phyloP scores from a whole-genome alignment of 2,888 invertebrate genomes.

The Heliconius hortense region DNA sequence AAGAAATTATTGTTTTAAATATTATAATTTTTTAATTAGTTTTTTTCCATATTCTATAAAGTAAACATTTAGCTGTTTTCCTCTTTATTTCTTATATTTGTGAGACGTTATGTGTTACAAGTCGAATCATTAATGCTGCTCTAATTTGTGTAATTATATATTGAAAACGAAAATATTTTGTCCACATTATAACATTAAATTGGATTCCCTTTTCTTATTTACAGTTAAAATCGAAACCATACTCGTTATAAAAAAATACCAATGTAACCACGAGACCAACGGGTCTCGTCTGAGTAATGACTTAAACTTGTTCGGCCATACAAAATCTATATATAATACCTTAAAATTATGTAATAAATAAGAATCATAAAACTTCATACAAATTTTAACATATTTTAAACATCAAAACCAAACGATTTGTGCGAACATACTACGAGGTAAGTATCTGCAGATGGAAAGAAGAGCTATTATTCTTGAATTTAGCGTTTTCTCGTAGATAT shows the following conservation, averaged over 20 bases:
- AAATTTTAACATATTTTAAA: not conserved
- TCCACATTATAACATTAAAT: not conserved
- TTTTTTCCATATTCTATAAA: not conserved
- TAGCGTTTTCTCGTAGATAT: slow-evolving; percentile 65
- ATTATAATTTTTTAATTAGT: not conserved
- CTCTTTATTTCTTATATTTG: too few species aligned
- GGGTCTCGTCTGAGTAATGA: too few species aligned
- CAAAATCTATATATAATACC: too few species aligned
- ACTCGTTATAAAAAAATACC: not conserved
- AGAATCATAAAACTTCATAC: not conserved
- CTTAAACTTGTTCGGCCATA: too few species aligned
- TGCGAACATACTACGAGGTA: slow-evolving; percentile 17
- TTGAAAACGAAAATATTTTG: too few species aligned
- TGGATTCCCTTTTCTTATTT: not conserved
- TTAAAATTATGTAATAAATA: too few species aligned
- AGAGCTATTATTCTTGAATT: slow-evolving; percentile 70
- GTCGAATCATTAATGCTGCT: too few species aligned
- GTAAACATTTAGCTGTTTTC: not conserved
- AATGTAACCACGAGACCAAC: not conserved
- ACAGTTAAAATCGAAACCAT: not conserved
- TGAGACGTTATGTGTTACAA: too few species aligned
- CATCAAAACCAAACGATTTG: not conserved
- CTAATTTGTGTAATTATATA: too few species aligned
- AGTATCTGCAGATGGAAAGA: slow-evolving; percentile 25
- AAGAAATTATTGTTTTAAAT: not conserved